Conservation (phyloP, 2,888 invertebrate genomes). For the Harmothoe impar region DNA sequence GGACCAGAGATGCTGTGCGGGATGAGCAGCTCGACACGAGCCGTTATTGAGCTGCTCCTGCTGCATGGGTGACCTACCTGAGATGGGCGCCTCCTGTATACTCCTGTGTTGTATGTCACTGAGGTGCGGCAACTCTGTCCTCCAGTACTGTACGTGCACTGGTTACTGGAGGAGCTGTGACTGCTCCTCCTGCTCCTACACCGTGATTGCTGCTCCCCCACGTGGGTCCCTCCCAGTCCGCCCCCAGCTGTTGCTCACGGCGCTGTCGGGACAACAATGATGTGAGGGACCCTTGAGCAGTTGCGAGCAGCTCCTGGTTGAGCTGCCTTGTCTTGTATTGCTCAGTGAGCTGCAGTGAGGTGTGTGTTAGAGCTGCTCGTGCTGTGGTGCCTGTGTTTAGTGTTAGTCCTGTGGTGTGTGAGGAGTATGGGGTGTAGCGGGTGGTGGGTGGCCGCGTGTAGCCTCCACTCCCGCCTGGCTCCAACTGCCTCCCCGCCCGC, state of each 20-base stretch:
- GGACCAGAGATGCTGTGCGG: too few relatives aligned
- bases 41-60: neutral
- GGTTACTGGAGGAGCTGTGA: too few relatives aligned
- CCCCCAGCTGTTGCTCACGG: neutral
- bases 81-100: too few relatives aligned
- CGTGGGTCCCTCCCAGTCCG: neutral
- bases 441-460: neutral
- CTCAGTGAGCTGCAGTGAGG: too few relatives aligned
- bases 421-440: too few relatives aligned
- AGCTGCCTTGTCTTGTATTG: too few relatives aligned
- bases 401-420: too few relatives aligned
- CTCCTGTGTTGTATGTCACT: neutral
- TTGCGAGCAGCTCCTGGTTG: neutral
- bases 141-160: too few relatives aligned
- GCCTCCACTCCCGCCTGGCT: constrained; percentile 7
- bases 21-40: too few relatives aligned
- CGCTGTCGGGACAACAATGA: neutral
- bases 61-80: neutral
- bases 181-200: neutral
- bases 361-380: too few relatives aligned
- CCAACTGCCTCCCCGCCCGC: neutral
- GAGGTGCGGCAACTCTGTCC: neutral
- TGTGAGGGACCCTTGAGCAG: too few relatives aligned
- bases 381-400: too few relatives aligned
- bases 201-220: neutral